phyloP scores from a whole-genome alignment of 1,140 invertebrate species.

The Eciton burchellii region DNA sequence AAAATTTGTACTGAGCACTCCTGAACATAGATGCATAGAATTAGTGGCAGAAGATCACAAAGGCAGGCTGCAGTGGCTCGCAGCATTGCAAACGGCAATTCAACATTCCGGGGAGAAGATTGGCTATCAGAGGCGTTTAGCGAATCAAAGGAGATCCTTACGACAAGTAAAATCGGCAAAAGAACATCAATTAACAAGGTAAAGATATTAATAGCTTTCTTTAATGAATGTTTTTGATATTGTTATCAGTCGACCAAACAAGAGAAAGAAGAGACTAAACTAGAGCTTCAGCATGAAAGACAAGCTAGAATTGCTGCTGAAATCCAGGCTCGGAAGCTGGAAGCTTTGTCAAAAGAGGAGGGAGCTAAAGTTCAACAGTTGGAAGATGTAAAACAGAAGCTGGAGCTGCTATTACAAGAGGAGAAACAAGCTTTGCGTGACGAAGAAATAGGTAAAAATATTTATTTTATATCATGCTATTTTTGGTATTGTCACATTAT shows the following conservation, averaged over 20 bases:
- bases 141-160: slow-evolving; percentile 86
- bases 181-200: neutral
- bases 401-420: slow-evolving; percentile 90
- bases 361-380: slow-evolving; percentile 90
- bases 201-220: slow-evolving; percentile 43
- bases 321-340: slow-evolving; percentile 88
- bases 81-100: slow-evolving; percentile 89
- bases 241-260: slow-evolving; percentile 83
- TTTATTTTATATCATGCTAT: slow-evolving; percentile 32
- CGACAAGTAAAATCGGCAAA: slow-evolving; percentile 85
- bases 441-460: slow-evolving; percentile 89
- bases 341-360: slow-evolving; percentile 89
- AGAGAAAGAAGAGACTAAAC: slow-evolving; percentile 86
- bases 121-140: slow-evolving; percentile 88
- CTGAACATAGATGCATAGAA: slow-evolving; percentile 88
- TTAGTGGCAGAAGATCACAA: slow-evolving; percentile 90
- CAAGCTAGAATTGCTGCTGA: slow-evolving; percentile 90
- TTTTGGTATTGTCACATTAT: neutral
- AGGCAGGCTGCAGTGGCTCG: slow-evolving; percentile 90
- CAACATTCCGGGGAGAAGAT: slow-evolving; percentile 88
- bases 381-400: slow-evolving; percentile 88
- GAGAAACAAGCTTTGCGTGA: slow-evolving; percentile 93
- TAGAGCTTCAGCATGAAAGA: slow-evolving; percentile 88
- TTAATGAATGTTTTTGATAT: slow-evolving; percentile 3
- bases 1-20: slow-evolving; percentile 87